Evolutionary conservation across 1,140 invertebrate species (phyloP), one percentile per base, ranked within the genome.

Genomic region (Diorhabda carinulata): DNA sequence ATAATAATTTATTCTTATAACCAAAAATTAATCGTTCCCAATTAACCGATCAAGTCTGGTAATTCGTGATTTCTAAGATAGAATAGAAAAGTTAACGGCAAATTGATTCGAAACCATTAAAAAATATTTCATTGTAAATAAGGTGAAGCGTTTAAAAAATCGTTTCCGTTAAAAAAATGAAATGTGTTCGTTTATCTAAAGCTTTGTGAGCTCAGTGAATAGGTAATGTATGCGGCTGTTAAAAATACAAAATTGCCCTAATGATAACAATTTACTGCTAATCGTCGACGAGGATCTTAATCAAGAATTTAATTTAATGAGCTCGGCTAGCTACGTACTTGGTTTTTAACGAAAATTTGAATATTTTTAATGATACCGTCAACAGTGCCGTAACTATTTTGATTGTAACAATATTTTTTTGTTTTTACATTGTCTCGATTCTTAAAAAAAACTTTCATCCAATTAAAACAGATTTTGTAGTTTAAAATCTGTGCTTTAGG

Each of bases 211-310:
- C 74, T 77, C 78, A 79, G 67, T 79, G 78, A 80, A 75, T 78
- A 79, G 73, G 73, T 80, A 81, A 81, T 81, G 71, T 79, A 81
- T 81, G 75, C 79, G 76, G 74, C 78, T 69, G 75, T 80, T 81
- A 78, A 80, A 81, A 81, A 80, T 80, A 81, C 80, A 81, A 81
- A 81, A 81, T 81, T 81, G 80, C 79, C 72, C 73, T 81, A 81
- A 81, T 81, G 79, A 80, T 79, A 80, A 81, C 80, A 80, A 81
- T 81, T 81, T 81, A 81, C 77, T 79, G 80, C 79, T 81, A 81
- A 81, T 81, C 80, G 79, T 78, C 76, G 71, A 74, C 71, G 45
- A 64, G 77, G 78, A 81, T 81, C 80, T 81, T 79, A 79, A 81
- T 80, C 80, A 78, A 79, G 77, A 80, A 80, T 8, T 79, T 78